Percentiles rank a stretch among this genome's conserved stretches.
Evolutionary conservation across 2,797 vertebrate species (phyloP).

Genomic region (Crenuchus spilurus): DNA sequence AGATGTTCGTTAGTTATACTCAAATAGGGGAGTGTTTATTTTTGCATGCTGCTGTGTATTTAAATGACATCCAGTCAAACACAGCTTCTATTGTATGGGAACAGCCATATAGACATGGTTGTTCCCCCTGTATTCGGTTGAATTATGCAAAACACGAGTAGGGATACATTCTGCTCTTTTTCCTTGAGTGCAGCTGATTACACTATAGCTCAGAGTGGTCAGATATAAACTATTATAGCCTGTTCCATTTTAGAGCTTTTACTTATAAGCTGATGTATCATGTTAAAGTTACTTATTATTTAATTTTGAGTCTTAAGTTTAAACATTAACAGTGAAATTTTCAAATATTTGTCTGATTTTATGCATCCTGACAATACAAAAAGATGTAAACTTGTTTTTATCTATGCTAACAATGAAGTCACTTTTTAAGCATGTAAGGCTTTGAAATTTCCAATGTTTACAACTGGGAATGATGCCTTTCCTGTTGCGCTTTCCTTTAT

Average conservation of each 20-base stretch:
- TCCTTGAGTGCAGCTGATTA: not conserved
- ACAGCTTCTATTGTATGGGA: slow-evolving; percentile 24
- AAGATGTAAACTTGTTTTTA: not conserved
- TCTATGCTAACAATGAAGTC: not conserved
- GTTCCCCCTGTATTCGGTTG: not conserved
- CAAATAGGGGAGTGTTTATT: not conserved
- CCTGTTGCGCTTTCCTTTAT: not conserved
- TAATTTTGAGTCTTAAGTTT: not conserved
- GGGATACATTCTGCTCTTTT: slow-evolving; percentile 19
- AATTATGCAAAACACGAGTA: slow-evolving; percentile 50
- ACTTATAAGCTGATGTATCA: not conserved
- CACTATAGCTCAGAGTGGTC: slow-evolving; percentile 7
- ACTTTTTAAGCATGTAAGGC: not conserved
- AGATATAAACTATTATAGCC: not conserved
- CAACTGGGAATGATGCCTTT: slow-evolving; percentile 4
- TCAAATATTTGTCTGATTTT: too few species aligned
- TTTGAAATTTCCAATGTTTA: not conserved
- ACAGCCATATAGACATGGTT: not conserved
- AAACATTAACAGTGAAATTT: too few species aligned
- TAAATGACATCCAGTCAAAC: slow-evolving; percentile 12
- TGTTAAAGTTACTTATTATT: not conserved
- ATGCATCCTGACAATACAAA: not conserved
- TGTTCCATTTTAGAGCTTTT: not conserved
- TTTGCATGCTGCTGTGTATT: slow-evolving; percentile 25
- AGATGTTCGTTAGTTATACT: not conserved